Evolutionary conservation across 2,888 invertebrate genomes (phyloP).

Genomic region (Xestia ashworthii): DNA sequence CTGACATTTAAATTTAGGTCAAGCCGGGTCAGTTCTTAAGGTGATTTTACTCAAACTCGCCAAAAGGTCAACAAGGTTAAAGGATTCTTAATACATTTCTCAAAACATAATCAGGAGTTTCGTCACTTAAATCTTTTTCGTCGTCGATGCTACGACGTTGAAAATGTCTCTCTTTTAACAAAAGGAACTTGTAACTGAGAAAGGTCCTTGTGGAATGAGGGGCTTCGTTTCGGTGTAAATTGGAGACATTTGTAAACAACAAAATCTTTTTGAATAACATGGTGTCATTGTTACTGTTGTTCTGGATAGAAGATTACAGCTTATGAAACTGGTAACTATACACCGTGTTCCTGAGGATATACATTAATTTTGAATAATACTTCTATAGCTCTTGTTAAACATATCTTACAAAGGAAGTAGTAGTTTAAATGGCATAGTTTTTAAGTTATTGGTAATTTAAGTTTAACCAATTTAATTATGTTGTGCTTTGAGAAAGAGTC

Average conservation of each 20-base stretch:
- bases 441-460: too few relatives aligned
- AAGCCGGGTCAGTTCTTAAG: not conserved
- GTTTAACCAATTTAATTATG: too few relatives aligned
- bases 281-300: not conserved
- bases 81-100: slow-evolving; percentile 18
- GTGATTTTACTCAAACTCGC: slow-evolving; percentile 1
- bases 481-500: too few relatives aligned
- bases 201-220: not conserved
- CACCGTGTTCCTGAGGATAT: too few relatives aligned
- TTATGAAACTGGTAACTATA: not conserved
- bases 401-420: too few relatives aligned
- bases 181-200: slow-evolving; percentile 20
- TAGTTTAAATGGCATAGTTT: too few relatives aligned
- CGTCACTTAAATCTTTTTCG: not conserved
- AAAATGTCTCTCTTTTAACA: slow-evolving; percentile 19
- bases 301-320: not conserved
- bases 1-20: slow-evolving; percentile 34
- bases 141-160: not conserved
- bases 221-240: slow-evolving; percentile 9
- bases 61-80: slow-evolving; percentile 28
- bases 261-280: not conserved
- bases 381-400: too few relatives aligned
- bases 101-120: slow-evolving; percentile 15
- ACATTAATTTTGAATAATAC: too few relatives aligned
- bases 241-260: slow-evolving; percentile 15